phyloP scores from a whole-genome alignment of 1,140 invertebrate genomes.

The Drosophila miranda region DNA sequence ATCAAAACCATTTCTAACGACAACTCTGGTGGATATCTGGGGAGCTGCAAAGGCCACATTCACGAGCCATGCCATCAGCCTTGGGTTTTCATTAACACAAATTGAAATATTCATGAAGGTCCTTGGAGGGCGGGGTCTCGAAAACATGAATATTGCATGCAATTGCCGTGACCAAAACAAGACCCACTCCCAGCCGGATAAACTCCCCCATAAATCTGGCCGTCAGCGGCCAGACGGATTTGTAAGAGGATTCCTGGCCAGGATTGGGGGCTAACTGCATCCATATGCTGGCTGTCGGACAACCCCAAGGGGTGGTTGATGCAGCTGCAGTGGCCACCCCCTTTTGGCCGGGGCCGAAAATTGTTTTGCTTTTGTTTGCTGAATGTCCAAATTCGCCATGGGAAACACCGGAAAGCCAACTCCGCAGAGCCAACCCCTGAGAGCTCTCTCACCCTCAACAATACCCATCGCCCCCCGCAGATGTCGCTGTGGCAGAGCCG shows the following conservation, averaged over 20 bases:
- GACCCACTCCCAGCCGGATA: slow-evolving; percentile 6
- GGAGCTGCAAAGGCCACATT: not conserved
- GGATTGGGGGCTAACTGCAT: slow-evolving; percentile 28
- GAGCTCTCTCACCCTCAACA: not conserved
- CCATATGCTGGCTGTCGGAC: slow-evolving; percentile 21
- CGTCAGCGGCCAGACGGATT: not conserved
- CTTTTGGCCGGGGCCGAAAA: slow-evolving; percentile 15
- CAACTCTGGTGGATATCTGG: too few species aligned
- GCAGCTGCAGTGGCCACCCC: not conserved
- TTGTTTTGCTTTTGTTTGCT: slow-evolving; percentile 25
- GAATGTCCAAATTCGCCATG: slow-evolving; percentile 10
- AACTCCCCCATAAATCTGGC: too few species aligned
- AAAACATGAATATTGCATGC: slow-evolving; percentile 36
- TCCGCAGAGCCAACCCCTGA: slow-evolving; percentile 18
- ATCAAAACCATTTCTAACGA: too few species aligned
- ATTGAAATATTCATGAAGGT: slow-evolving; percentile 52
- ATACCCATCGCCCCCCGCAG: too few species aligned
- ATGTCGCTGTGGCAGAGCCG: not conserved
- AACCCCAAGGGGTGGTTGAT: slow-evolving; percentile 20
- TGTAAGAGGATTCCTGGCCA: slow-evolving; percentile 11
- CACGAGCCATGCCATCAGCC: too few species aligned
- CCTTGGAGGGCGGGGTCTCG: not conserved
- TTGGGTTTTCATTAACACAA: slow-evolving; percentile 43
- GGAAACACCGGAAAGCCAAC: slow-evolving; percentile 2
- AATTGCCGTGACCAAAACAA: slow-evolving; percentile 45